Evolutionary conservation across 2,113 vertebrate genomes (phyloP).

Genomic region (Zosterops japonicus): DNA sequence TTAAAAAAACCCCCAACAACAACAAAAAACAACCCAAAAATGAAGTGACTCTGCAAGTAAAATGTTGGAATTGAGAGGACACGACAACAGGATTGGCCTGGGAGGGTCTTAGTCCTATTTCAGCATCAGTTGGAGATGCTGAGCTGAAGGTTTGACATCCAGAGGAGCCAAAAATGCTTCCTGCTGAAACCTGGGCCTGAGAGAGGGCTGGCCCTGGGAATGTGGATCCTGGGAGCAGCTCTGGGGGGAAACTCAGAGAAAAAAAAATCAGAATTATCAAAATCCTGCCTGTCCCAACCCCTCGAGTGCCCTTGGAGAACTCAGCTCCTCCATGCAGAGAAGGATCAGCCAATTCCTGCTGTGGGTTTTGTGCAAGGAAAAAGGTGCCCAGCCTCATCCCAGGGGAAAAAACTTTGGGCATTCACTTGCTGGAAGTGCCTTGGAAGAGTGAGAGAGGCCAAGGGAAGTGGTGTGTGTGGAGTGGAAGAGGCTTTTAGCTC

Average conservation of each 20-base stretch:
- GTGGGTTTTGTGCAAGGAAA: not conserved
- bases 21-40: not conserved
- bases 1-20: not conserved
- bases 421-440: not conserved
- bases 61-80: not conserved
- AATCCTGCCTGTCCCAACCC: not conserved
- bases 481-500: not conserved
- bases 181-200: not conserved
- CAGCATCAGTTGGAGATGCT: accelerated
- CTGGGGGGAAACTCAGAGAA: not conserved
- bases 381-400: not conserved
- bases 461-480: accelerated
- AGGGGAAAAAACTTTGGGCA: not conserved
- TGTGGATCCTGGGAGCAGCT: not conserved
- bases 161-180: not conserved
- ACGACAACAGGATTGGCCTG: not conserved
- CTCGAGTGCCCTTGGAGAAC: accelerated
- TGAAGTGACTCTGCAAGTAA: not conserved
- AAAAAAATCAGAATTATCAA: not conserved
- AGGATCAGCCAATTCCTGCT: not conserved
- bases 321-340: accelerated
- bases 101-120: not conserved
- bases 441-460: not conserved
- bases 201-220: not conserved
- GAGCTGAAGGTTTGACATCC: not conserved